phyloP scores from a whole-genome alignment of 2,888 invertebrate species.

The Cerastis leucographa region DNA sequence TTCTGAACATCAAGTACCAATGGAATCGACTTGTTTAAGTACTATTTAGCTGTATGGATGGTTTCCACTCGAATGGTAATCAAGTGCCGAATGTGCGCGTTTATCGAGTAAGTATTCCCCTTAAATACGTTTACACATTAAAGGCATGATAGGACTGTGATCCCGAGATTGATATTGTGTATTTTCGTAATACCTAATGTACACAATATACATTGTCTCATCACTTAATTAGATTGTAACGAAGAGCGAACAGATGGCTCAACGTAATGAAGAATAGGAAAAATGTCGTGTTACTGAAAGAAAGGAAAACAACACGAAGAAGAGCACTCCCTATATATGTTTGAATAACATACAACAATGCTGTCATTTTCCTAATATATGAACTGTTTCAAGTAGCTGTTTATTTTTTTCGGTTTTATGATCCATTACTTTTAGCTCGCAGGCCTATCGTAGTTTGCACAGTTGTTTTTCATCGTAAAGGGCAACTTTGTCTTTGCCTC shows the following conservation, averaged over 20 bases:
- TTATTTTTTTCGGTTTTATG: conserved; percentile 27
- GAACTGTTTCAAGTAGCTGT: conserved; percentile 6
- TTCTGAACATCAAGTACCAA: conserved; percentile 28
- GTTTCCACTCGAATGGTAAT: conserved; percentile 39
- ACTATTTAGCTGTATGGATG: conserved; percentile 33
- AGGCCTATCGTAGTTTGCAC: conserved; percentile 30
- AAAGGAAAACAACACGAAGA: conserved; percentile 22
- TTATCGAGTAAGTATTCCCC: conserved; percentile 30
- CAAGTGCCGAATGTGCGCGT: conserved; percentile 26
- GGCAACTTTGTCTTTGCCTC: conserved; percentile 10
- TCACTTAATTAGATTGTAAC: conserved; percentile 56
- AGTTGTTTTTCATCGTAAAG: conserved; percentile 27
- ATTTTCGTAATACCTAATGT: conserved; percentile 27
- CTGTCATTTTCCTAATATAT: conserved; percentile 23
- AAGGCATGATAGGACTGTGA: conserved; percentile 19
- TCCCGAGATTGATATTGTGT: conserved; percentile 42
- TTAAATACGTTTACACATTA: conserved; percentile 44
- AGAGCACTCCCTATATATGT: conserved; percentile 19
- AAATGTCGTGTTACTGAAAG: conserved; percentile 35
- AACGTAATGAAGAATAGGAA: conserved; percentile 50
- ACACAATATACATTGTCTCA: conserved; percentile 44
- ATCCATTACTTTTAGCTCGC: conserved; percentile 25
- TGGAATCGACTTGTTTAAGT: conserved; percentile 36
- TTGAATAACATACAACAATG: conserved; percentile 28
- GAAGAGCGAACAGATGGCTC: conserved; percentile 50